These are phyloP conservation scores for Ambastaia sidthimunki DNA, from an alignment of 2,797 vertebrate genomes.

Conservation along the genomic window DNA sequence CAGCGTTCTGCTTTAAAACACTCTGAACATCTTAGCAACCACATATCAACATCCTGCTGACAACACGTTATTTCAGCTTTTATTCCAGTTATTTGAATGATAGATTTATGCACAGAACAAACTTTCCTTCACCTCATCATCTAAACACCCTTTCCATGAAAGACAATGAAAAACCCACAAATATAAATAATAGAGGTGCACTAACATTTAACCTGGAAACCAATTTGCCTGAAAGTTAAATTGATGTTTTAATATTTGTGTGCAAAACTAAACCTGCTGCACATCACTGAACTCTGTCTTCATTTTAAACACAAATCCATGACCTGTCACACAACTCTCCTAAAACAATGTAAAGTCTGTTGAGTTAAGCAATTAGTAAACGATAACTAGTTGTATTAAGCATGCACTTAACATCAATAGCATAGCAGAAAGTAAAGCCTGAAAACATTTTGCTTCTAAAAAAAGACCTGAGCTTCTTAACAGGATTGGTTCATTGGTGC, in stretches of 20 bases:
- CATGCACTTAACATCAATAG: not conserved
- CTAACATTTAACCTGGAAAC: not conserved
- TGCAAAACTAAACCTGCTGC: not conserved
- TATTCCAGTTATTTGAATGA: no score
- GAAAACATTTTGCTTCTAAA: not conserved
- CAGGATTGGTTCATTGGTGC: slow-evolving; percentile 1
- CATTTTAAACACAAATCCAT: not conserved
- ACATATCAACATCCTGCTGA: no score
- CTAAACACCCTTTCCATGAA: not conserved
- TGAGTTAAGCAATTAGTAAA: not conserved
- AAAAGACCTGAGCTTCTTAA: not conserved
- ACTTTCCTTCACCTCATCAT: not conserved
- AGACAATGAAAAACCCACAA: not conserved
- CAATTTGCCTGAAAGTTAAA: not conserved
- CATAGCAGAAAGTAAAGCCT: not conserved
- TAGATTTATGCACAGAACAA: not conserved
- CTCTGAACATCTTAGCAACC: no score
- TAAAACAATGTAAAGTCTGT: not conserved
- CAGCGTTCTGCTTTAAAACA: no score
- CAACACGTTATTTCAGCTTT: no score
- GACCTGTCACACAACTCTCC: not conserved
- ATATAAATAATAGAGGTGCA: not conserved
- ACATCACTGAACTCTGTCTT: not conserved
- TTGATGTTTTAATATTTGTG: not conserved
- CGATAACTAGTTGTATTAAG: not conserved